These are phyloP conservation scores for Athetis lepigone DNA, from an alignment of 2,888 invertebrate species.

Conservation along the genomic window DNA sequence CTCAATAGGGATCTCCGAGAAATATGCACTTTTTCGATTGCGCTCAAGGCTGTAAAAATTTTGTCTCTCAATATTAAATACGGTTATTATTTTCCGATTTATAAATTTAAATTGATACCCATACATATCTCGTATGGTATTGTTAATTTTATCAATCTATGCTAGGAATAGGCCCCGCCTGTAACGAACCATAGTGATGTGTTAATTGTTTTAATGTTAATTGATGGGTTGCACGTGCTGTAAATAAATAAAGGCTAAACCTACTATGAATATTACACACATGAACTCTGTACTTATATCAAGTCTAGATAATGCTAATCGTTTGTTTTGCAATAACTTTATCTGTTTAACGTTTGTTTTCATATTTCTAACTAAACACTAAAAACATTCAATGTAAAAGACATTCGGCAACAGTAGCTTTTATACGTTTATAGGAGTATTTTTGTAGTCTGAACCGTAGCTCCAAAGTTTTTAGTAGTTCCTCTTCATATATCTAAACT, in stretches of 20 bases:
- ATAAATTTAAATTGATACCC: slow-evolving; percentile 4
- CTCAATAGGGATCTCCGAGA: too few species aligned
- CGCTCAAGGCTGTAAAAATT: too few species aligned
- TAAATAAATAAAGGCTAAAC: slow-evolving; percentile 42
- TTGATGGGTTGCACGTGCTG: slow-evolving; percentile 39
- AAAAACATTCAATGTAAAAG: too few species aligned
- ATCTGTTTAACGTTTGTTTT: slow-evolving; percentile 1
- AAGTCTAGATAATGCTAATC: slow-evolving; percentile 16
- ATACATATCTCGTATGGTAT: background rate
- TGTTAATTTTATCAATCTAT: slow-evolving; percentile 35
- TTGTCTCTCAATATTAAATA: too few species aligned
- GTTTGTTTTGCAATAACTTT: background rate
- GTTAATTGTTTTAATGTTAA: slow-evolving; percentile 42
- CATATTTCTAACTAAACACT: slow-evolving; percentile 8
- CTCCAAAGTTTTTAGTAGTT: too few species aligned
- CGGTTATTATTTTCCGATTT: background rate
- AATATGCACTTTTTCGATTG: too few species aligned
- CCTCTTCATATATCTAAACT: too few species aligned
- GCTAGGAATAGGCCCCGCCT: background rate
- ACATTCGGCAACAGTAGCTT: too few species aligned
- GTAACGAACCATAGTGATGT: slow-evolving; percentile 16
- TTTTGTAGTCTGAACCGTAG: too few species aligned
- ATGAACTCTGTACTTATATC: slow-evolving; percentile 30
- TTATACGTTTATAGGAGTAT: too few species aligned
- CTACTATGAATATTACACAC: slow-evolving; percentile 1